Conservation (phyloP, 1,140 invertebrate genomes). For the Drosophila seguyi region DNA sequence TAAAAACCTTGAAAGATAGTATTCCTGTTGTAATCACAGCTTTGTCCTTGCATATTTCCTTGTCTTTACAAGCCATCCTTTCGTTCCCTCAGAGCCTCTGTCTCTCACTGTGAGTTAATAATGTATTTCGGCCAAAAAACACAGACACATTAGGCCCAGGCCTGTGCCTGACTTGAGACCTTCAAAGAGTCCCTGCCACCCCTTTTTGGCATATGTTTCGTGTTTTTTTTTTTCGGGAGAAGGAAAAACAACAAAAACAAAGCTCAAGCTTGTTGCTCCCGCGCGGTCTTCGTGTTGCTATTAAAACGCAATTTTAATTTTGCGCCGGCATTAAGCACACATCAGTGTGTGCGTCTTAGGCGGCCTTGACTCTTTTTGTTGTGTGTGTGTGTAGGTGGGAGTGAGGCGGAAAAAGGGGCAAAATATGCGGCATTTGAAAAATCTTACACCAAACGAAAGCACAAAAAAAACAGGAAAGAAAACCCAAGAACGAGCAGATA, state of each 20-base stretch:
- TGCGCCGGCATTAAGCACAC: constrained; percentile 58
- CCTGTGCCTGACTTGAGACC: neutral
- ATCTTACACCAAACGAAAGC: constrained; percentile 29
- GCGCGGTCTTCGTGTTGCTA: constrained; percentile 26
- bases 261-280: constrained; percentile 12
- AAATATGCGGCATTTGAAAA: constrained; percentile 58
- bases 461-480: neutral
- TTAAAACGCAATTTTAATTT: constrained; percentile 71
- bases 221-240: constrained; percentile 1
- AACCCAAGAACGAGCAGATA: constrained; percentile 4
- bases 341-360: constrained; percentile 17
- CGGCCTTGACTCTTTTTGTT: constrained; percentile 63
- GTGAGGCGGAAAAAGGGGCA: neutral
- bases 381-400: constrained; percentile 1
- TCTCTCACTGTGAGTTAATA: constrained; percentile 9
- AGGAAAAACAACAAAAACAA: neutral
- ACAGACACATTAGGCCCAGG: constrained; percentile 13
- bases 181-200: constrained; percentile 4
- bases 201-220: constrained; percentile 25
- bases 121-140: constrained; percentile 12
- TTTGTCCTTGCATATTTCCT: neutral
- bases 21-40: no score
- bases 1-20: neutral
- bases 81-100: neutral
- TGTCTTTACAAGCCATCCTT: neutral